Evolutionary conservation across 2,797 vertebrate species (phyloP).

Genomic region (Xenopus petersii): DNA sequence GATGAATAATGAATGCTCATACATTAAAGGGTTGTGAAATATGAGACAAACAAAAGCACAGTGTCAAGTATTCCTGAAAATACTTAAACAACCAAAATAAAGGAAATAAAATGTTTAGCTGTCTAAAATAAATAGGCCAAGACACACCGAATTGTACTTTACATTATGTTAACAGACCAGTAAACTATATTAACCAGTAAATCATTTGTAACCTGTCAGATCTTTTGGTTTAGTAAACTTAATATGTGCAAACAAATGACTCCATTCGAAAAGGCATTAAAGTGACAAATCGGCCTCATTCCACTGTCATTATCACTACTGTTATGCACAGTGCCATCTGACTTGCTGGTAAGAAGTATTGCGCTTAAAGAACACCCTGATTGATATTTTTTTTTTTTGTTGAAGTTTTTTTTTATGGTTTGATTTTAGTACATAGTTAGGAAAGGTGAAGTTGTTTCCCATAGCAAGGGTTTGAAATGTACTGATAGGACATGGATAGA

Average conservation of each 20-base stretch:
- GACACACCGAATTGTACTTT: conserved; percentile 13
- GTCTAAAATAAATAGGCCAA: conserved; percentile 21
- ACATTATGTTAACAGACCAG: conserved; percentile 30
- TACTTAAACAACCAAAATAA: conserved; percentile 19
- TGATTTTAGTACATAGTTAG: too few relatives aligned
- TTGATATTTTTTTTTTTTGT: too few relatives aligned
- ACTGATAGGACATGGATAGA: too few relatives aligned
- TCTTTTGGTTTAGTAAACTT: conserved; percentile 10
- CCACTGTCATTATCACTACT: neutral
- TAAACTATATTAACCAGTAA: conserved; percentile 28
- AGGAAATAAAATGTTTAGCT: conserved; percentile 20
- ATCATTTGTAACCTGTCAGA: conserved; percentile 19
- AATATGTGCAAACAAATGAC: conserved; percentile 4
- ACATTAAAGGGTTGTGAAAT: conserved; percentile 39
- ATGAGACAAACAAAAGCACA: conserved; percentile 35
- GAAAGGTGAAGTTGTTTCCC: too few relatives aligned
- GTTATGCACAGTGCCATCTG: neutral
- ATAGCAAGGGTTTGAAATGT: too few relatives aligned
- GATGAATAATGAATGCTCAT: conserved; percentile 38
- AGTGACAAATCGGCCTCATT: conserved; percentile 7
- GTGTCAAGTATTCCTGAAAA: conserved; percentile 30
- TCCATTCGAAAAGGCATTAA: conserved; percentile 4
- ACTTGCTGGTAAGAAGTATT: neutral
- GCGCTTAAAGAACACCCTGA: too few relatives aligned
- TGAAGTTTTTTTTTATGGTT: too few relatives aligned